Percentiles rank a stretch among this genome's conserved stretches.
Evolutionary conservation across 2,888 invertebrate genomes (phyloP).

Genomic region (Cyrtodaria siliqua): DNA sequence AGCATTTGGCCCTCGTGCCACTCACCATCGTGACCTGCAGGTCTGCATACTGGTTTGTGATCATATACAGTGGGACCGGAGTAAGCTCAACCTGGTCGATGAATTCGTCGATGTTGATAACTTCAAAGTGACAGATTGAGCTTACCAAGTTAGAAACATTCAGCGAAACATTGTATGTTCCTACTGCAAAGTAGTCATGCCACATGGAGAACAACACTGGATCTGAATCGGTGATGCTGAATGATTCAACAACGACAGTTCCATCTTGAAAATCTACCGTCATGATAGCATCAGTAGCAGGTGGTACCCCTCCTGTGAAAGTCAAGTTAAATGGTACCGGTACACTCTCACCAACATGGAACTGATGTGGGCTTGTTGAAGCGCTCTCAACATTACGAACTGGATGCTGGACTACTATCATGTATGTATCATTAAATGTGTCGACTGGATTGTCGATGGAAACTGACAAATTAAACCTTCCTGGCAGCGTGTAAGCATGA

Average conservation of each 20-base stretch:
- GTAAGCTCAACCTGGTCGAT: conserved; percentile 35
- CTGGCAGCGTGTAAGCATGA: conserved; percentile 39
- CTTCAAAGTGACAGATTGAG: conserved; percentile 35
- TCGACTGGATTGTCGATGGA: conserved; percentile 51
- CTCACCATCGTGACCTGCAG: conserved; percentile 48
- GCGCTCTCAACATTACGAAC: conserved; percentile 44
- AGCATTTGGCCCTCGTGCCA: conserved; percentile 50
- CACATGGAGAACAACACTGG: conserved; percentile 35
- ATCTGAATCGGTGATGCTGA: conserved; percentile 37
- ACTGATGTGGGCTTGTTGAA: conserved; percentile 26
- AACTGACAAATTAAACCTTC: conserved; percentile 31
- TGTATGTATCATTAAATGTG: conserved; percentile 26
- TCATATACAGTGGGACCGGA: conserved; percentile 34
- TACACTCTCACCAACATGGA: conserved; percentile 15
- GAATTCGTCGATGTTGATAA: conserved; percentile 48
- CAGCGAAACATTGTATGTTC: conserved; percentile 48
- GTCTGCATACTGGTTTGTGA: conserved; percentile 19
- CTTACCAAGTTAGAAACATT: conserved; percentile 59
- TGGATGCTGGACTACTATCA: conserved; percentile 54
- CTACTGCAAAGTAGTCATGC: conserved; percentile 34
- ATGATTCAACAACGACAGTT: conserved; percentile 21
- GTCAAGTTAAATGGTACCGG: conserved; percentile 35
- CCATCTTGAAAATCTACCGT: conserved; percentile 48
- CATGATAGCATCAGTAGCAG: conserved; percentile 48
- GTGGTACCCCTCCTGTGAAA: conserved; percentile 50